Conservation (phyloP, 2,797 vertebrate genomes). For the Prionace glauca region DNA sequence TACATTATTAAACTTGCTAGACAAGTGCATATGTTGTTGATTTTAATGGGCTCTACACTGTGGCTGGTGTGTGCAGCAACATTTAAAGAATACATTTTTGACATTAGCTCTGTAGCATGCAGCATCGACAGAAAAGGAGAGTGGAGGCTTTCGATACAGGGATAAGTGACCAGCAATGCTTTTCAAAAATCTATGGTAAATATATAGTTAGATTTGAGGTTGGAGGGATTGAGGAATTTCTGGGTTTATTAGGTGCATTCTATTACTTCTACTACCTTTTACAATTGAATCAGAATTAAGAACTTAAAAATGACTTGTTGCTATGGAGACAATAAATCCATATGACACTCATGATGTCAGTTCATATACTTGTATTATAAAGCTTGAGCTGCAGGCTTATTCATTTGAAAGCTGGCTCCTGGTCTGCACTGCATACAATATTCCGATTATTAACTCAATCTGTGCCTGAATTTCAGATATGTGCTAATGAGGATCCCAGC, state of each 20-base stretch:
- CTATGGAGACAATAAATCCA: constrained; percentile 21
- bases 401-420: neutral
- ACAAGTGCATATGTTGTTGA: neutral
- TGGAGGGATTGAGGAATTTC: neutral
- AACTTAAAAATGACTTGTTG: neutral
- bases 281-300: neutral
- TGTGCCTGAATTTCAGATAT: neutral
- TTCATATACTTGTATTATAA: neutral
- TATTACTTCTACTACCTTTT: neutral
- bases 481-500: neutral
- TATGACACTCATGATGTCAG: neutral
- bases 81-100: neutral
- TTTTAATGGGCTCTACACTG: neutral
- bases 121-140: neutral
- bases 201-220: neutral
- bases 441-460: neutral
- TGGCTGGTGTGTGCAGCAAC: neutral
- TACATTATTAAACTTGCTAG: neutral
- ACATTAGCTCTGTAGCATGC: neutral
- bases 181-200: neutral
- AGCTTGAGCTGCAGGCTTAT: neutral
- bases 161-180: neutral
- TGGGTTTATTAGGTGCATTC: neutral
- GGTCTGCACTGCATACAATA: neutral
- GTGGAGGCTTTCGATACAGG: neutral